phyloP scores from a whole-genome alignment of 1,140 invertebrate genomes.

The Drosophila miranda region DNA sequence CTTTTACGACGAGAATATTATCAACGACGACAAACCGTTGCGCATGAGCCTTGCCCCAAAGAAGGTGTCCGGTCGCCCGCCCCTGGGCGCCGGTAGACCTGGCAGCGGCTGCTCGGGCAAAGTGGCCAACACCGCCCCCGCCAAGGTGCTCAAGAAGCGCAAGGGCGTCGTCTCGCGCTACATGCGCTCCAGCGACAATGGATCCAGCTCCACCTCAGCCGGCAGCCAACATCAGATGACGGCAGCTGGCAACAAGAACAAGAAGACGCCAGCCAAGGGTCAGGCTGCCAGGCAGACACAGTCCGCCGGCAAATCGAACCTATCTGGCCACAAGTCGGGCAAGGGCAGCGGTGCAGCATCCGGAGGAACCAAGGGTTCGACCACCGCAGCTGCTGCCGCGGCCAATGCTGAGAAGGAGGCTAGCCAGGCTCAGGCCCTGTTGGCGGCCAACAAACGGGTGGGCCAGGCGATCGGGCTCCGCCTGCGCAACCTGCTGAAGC shows the following conservation, averaged over 20 bases:
- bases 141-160: slow-evolving; percentile 83
- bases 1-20: slow-evolving; percentile 95
- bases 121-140: slow-evolving; percentile 78
- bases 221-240: slow-evolving; percentile 16
- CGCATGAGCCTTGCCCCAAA: slow-evolving; percentile 84
- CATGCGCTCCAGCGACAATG: slow-evolving; percentile 70
- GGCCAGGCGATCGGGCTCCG: slow-evolving; percentile 95
- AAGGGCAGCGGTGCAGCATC: slow-evolving; percentile 9
- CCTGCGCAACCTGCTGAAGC: slow-evolving; percentile 96
- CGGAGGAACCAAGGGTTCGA: slow-evolving; percentile 20
- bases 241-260: slow-evolving; percentile 11
- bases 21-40: slow-evolving; percentile 89
- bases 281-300: background rate
- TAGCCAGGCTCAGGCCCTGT: slow-evolving; percentile 42
- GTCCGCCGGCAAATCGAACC: too few relatives aligned
- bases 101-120: slow-evolving; percentile 48
- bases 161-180: slow-evolving; percentile 75
- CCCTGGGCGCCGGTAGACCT: slow-evolving; percentile 24
- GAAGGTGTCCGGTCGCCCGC: slow-evolving; percentile 67
- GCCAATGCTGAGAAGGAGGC: slow-evolving; percentile 41
- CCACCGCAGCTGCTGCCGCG: slow-evolving; percentile 31
- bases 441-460: slow-evolving; percentile 82
- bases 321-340: too few relatives aligned
- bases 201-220: slow-evolving; percentile 60
- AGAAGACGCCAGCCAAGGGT: slow-evolving; percentile 36